Percentiles rank a stretch among this genome's conserved stretches.
Evolutionary conservation across 2,888 invertebrate species (phyloP).

Genomic region (Sinhomidia bicolor): DNA sequence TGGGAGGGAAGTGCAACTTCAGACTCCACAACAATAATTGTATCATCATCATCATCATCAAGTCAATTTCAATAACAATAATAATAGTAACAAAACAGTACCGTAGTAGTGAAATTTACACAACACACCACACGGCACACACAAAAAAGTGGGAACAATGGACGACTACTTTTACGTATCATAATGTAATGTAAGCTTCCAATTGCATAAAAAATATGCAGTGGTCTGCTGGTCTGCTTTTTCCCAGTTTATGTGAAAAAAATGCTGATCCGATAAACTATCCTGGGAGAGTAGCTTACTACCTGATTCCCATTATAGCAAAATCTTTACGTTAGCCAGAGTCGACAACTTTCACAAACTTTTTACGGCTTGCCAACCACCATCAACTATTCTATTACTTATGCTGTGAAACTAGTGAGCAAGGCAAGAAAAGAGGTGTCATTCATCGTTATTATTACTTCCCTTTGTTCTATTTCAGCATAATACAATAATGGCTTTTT

Average conservation of each 20-base stretch:
- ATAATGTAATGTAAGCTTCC: neutral
- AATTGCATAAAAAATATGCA: constrained; percentile 39
- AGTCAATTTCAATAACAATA: constrained; percentile 64
- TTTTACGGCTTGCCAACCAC: too few species aligned
- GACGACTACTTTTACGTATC: constrained; percentile 37
- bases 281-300: constrained; percentile 66
- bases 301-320: constrained; percentile 54
- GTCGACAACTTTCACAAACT: constrained; percentile 22
- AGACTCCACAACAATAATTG: constrained; percentile 64
- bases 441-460: neutral
- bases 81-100: constrained; percentile 62
- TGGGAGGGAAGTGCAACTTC: constrained; percentile 65
- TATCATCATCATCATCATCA: constrained; percentile 68
- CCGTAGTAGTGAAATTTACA: constrained; percentile 50
- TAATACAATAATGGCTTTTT: neutral
- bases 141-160: constrained; percentile 54
- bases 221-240: neutral
- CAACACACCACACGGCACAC: constrained; percentile 12
- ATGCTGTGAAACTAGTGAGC: too few species aligned
- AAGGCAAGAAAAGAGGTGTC: constrained; percentile 6
- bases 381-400: too few species aligned
- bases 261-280: constrained; percentile 54
- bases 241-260: constrained; percentile 30
- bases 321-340: neutral
- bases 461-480: neutral